These are phyloP conservation scores for Teleiodes luculella DNA, from an alignment of 2,888 invertebrate genomes.

Conservation along the genomic window DNA sequence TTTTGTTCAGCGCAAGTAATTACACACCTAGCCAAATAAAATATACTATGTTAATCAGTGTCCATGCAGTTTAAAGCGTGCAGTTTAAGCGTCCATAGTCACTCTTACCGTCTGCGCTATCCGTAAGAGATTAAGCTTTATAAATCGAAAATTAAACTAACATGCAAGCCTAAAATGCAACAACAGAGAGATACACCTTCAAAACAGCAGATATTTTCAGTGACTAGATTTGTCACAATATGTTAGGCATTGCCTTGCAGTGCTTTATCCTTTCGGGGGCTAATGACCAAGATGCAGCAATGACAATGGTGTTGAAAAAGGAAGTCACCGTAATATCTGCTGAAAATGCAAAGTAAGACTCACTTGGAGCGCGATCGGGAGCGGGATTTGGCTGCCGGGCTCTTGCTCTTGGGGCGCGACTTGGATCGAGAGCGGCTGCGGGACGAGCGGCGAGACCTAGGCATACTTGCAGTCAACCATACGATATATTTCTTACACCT, in stretches of 20 bases:
- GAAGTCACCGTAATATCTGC: constrained; percentile 20
- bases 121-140: too few relatives aligned
- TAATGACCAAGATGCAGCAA: too few relatives aligned
- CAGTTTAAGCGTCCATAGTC: too few relatives aligned
- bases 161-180: too few relatives aligned
- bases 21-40: constrained; percentile 74
- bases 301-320: too few relatives aligned
- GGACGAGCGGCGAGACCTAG: constrained; percentile 55
- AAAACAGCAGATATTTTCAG: too few relatives aligned
- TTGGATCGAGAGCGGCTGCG: constrained; percentile 78
- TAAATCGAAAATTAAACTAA: too few relatives aligned
- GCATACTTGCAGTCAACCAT: not conserved
- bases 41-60: constrained; percentile 56
- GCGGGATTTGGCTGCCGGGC: constrained; percentile 86
- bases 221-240: too few relatives aligned
- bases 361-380: constrained; percentile 88
- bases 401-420: constrained; percentile 84
- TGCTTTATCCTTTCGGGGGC: too few relatives aligned
- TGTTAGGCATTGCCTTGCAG: too few relatives aligned
- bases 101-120: too few relatives aligned
- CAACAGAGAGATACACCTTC: too few relatives aligned
- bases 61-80: constrained; percentile 37
- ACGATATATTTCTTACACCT: not conserved
- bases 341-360: constrained; percentile 53
- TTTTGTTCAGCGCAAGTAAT: constrained; percentile 74